Conservation (phyloP, 2,797 vertebrate genomes). For the Coluber constrictor region DNA sequence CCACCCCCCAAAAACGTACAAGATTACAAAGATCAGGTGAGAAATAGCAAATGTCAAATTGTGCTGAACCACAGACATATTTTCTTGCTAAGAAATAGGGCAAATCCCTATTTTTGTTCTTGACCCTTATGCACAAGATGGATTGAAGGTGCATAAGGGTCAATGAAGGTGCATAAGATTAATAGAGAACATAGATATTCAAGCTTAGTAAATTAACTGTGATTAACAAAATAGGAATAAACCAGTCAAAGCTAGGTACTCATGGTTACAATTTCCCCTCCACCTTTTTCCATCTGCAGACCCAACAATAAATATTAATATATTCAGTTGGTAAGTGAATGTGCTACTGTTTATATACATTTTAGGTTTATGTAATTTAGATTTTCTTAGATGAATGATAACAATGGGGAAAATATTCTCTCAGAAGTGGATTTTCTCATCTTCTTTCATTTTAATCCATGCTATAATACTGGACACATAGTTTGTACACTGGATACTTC, state of each 20-base stretch:
- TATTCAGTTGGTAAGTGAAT: not conserved
- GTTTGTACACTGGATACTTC: conserved; percentile 21
- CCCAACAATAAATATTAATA: not conserved
- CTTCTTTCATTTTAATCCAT: conserved; percentile 19
- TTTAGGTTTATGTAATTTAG: not conserved
- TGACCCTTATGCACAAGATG: not conserved
- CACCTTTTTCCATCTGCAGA: not conserved
- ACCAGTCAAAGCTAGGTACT: not conserved
- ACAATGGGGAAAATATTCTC: not conserved
- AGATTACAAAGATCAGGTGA: not conserved
- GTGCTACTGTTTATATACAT: not conserved
- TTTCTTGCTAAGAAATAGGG: not conserved
- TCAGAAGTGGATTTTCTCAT: not conserved
- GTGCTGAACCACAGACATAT: not conserved
- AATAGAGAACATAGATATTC: not conserved
- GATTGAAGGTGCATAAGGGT: too few relatives aligned
- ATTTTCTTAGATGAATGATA: not conserved
- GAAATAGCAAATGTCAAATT: not conserved
- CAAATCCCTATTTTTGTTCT: not conserved
- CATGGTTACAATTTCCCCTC: not conserved
- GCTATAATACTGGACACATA: conserved; percentile 16
- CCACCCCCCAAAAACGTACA: not conserved
- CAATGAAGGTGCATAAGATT: not conserved
- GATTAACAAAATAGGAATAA: not conserved
- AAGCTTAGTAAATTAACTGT: not conserved